Conservation (phyloP, 2,888 invertebrate species). For the Rhyacophila evoluta region DNA sequence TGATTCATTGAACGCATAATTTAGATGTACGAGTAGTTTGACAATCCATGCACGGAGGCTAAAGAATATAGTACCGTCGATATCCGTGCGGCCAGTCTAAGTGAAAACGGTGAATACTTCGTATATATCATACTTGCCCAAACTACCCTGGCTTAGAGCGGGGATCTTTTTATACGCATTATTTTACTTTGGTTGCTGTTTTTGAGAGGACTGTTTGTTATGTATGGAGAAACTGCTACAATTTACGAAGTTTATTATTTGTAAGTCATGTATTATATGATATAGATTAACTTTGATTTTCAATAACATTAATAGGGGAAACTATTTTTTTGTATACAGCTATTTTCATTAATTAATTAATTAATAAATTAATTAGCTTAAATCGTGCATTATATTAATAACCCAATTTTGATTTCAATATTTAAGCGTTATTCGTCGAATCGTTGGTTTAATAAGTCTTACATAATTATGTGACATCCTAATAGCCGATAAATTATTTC, state of each 20-base stretch:
- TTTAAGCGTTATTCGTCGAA: no score
- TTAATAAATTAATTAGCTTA: no score
- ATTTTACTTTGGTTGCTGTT: constrained; percentile 7
- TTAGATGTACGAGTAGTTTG: not conserved
- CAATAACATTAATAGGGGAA: no score
- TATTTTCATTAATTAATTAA: no score
- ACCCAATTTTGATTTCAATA: no score
- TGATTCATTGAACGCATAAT: no score
- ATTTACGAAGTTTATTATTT: constrained; percentile 8
- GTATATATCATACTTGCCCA: constrained; percentile 18
- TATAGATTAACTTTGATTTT: no score
- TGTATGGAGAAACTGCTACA: not conserved
- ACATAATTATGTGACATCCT: no score
- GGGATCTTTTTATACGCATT: constrained; percentile 2
- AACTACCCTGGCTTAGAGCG: not conserved
- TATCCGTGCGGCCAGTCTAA: constrained; percentile 24
- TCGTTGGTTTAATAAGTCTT: no score
- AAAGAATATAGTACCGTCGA: constrained; percentile 18
- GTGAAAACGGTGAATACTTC: constrained; percentile 22
- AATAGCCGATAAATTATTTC: no score
- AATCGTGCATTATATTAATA: no score
- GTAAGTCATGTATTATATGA: constrained; percentile 2
- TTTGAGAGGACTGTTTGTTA: constrained; percentile 14
- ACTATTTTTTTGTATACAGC: no score
- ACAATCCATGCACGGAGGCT: not conserved